Evolutionary conservation across 2,113 vertebrate genomes (phyloP).

Genomic region (Tricholaema leucomelas): DNA sequence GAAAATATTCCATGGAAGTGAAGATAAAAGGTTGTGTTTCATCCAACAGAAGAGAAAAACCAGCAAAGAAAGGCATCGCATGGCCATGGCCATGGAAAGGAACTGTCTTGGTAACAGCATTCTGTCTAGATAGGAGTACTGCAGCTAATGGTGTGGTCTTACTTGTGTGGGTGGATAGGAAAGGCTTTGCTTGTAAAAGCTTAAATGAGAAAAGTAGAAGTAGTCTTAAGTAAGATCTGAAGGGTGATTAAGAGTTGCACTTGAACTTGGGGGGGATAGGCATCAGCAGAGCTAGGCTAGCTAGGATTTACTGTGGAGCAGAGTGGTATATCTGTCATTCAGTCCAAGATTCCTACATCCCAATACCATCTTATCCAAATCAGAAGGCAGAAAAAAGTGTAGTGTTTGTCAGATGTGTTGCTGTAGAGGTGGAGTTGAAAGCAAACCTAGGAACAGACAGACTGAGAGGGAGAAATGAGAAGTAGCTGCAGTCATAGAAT

Average conservation of each 20-base stretch:
- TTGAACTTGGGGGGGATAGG: not conserved
- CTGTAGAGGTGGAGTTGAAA: not conserved
- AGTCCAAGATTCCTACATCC: not conserved
- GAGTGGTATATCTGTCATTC: not conserved
- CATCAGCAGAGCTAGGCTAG: not conserved
- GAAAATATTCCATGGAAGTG: not conserved
- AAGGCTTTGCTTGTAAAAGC: not conserved
- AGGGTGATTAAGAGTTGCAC: not conserved
- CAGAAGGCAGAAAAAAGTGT: not conserved
- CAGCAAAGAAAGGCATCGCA: not conserved
- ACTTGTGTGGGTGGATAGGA: not conserved
- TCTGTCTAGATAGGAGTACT: not conserved
- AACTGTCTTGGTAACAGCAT: not conserved
- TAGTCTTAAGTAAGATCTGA: not conserved
- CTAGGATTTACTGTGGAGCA: not conserved
- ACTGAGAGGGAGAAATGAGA: not conserved
- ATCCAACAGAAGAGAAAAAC: not conserved
- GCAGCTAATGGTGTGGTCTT: not conserved
- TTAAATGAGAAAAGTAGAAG: not conserved
- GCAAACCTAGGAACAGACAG: not conserved
- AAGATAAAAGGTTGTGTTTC: not conserved
- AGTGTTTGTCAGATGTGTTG: not conserved
- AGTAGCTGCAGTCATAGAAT: not conserved
- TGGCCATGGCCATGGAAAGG: not conserved
- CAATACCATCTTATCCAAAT: not conserved